Conservation (phyloP, 2,888 invertebrate species). For the Agrochola litura region DNA sequence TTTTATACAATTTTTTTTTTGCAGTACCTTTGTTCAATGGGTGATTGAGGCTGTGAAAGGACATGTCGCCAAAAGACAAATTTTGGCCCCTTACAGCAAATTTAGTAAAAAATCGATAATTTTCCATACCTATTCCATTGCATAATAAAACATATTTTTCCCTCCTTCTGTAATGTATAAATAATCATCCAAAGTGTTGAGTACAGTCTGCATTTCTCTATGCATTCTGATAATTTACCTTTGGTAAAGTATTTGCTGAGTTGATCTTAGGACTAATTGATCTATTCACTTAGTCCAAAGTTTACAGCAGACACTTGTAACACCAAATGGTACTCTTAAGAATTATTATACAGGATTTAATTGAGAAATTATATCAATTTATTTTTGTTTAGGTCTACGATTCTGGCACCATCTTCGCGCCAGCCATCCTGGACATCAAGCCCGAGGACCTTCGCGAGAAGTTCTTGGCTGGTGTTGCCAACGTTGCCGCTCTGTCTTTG, state of each 20-base stretch:
- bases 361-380: background rate
- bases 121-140: background rate
- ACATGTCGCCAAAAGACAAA: background rate
- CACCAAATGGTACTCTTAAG: background rate
- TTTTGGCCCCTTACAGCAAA: background rate
- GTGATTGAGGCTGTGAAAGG: background rate
- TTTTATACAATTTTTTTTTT: background rate
- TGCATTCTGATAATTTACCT: conserved; percentile 88
- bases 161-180: background rate
- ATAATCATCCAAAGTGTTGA: conserved; percentile 85
- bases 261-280: conserved; percentile 51
- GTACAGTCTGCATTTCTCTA: conserved; percentile 81
- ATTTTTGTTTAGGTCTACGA: conserved; percentile 94
- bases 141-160: background rate
- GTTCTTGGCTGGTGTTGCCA: conserved; percentile 98
- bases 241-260: conserved; percentile 81
- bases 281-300: conserved; percentile 25
- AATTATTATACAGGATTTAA: background rate
- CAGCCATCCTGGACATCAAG: conserved; percentile 99
- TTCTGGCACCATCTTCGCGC: conserved; percentile 99
- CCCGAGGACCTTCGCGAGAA: conserved; percentile 97
- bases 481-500: conserved; percentile 98
- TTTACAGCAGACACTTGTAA: conserved; percentile 57
- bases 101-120: background rate
- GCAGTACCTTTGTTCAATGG: too few species aligned